Evolutionary conservation across 2,113 vertebrate species (phyloP).

Genomic region (Micromys minutus): DNA sequence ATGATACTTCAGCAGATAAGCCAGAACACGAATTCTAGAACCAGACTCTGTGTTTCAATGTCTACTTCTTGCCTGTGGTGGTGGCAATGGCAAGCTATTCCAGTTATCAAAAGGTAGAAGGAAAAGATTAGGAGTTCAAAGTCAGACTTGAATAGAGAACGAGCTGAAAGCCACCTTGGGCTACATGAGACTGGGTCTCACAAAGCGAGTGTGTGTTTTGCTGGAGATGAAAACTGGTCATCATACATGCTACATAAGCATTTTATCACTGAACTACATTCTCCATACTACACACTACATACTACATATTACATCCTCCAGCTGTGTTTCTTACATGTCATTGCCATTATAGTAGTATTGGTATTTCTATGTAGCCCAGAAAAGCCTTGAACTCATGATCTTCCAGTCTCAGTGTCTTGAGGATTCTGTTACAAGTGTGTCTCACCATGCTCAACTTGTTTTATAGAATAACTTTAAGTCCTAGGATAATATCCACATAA

Average conservation of each 20-base stretch:
- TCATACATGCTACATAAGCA: background rate
- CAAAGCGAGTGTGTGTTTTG: background rate
- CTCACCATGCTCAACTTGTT: background rate
- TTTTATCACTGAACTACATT: background rate
- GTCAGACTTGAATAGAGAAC: background rate
- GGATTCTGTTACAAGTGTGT: background rate
- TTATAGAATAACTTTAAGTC: background rate
- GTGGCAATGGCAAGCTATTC: background rate
- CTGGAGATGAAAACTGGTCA: background rate
- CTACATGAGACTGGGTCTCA: too few relatives aligned
- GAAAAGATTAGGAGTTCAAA: background rate
- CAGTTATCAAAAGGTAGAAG: background rate
- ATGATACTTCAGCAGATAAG: background rate
- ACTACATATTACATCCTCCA: background rate
- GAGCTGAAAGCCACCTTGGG: background rate
- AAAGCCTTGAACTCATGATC: background rate
- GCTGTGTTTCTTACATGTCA: too few relatives aligned
- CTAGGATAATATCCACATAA: background rate
- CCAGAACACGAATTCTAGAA: background rate
- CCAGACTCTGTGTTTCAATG: background rate
- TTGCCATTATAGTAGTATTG: background rate
- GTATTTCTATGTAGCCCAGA: background rate
- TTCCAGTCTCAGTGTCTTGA: background rate
- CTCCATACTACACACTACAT: background rate
- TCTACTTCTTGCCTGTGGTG: background rate